Evolutionary conservation across 2,113 vertebrate genomes (phyloP).

Genomic region (Apus apus): DNA sequence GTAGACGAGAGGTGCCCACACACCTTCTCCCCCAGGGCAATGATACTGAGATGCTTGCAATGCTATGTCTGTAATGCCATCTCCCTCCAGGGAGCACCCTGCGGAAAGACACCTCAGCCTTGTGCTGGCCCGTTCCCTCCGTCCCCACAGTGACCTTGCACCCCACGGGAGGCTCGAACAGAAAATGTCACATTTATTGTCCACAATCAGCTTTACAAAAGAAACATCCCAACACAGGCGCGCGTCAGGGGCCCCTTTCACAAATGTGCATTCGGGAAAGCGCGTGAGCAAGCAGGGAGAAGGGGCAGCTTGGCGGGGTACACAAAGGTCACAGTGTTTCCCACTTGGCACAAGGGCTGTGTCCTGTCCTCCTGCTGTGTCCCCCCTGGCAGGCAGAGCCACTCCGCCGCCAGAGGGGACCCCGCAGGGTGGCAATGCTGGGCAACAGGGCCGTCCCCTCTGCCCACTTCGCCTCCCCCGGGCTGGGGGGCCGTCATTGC

Average conservation of each 20-base stretch:
- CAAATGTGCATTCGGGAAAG: constrained; percentile 67
- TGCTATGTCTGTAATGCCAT: background rate
- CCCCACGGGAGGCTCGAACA: background rate
- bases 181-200: constrained; percentile 80
- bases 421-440: fast-evolving
- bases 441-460: background rate
- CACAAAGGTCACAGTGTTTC: constrained; percentile 48
- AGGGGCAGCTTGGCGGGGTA: background rate
- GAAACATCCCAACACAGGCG: constrained; percentile 12
- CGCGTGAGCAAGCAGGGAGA: background rate
- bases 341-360: constrained; percentile 5
- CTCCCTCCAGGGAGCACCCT: background rate
- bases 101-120: background rate
- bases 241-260: constrained; percentile 37
- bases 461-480: fast-evolving
- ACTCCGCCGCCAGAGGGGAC: background rate
- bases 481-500: fast-evolving
- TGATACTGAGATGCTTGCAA: background rate
- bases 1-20: background rate
- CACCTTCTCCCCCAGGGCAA: background rate
- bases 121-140: fast-evolving
- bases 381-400: background rate
- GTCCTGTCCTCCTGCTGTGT: fast-evolving
- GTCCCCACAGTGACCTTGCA: fast-evolving
- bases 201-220: constrained; percentile 80